These are phyloP conservation scores for Mycalesis mineus DNA, from an alignment of 2,888 invertebrate species.

Conservation along the genomic window DNA sequence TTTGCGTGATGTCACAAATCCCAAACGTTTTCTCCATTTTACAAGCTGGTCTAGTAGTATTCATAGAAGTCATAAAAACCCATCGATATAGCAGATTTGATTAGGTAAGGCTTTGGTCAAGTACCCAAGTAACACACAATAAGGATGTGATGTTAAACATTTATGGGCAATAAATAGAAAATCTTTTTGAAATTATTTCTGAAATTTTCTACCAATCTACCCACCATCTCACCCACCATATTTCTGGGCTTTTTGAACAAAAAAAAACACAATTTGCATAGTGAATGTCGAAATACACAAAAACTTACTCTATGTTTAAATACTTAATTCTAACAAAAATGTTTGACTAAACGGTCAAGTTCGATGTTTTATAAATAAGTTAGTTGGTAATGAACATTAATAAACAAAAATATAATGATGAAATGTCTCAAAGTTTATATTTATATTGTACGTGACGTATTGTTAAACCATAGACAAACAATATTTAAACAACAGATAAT, in stretches of 20 bases:
- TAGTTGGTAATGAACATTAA: constrained; percentile 2
- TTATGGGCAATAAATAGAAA: no score
- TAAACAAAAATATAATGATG: not conserved
- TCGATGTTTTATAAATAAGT: constrained; percentile 55
- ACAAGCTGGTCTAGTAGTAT: no score
- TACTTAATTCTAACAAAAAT: constrained; percentile 69
- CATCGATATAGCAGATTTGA: not conserved
- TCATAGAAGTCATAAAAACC: not conserved
- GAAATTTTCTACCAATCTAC: not conserved
- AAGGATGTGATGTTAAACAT: no score
- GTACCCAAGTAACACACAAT: no score
- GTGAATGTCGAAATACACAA: constrained; percentile 34
- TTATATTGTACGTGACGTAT: not conserved
- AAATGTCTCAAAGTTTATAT: constrained; percentile 10
- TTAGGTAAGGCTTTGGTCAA: not conserved
- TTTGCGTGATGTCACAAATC: no score
- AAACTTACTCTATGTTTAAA: constrained; percentile 56
- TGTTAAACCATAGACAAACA: not conserved
- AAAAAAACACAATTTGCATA: constrained; percentile 16
- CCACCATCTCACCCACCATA: not conserved
- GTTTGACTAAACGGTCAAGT: constrained; percentile 71
- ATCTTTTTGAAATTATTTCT: no score
- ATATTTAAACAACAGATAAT: not conserved
- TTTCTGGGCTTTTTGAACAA: constrained; percentile 3
- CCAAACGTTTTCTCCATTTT: no score